Conservation (phyloP, 1,140 invertebrate species). For the Polyergus mexicanus region DNA sequence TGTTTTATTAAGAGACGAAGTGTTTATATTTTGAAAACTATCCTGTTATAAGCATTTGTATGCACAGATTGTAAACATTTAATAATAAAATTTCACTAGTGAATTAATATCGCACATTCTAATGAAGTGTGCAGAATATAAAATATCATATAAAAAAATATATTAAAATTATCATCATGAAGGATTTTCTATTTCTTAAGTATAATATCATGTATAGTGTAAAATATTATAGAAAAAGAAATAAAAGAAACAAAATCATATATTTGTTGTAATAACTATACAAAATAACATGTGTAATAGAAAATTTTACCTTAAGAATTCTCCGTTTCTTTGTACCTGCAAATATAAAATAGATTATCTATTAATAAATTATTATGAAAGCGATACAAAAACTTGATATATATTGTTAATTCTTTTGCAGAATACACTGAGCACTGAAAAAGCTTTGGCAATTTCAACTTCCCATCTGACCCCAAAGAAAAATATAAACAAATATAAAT, state of each 20-base stretch:
- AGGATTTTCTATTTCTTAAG: neutral
- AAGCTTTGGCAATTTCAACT: too few relatives aligned
- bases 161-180: neutral
- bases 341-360: conserved; percentile 80
- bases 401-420: neutral
- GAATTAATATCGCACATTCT: conserved; percentile 22
- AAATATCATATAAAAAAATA: neutral
- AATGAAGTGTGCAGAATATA: neutral
- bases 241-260: neutral
- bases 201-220: neutral
- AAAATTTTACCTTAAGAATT: conserved; percentile 87
- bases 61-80: neutral
- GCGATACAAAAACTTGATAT: conserved; percentile 15
- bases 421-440: too few relatives aligned
- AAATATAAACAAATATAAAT: neutral
- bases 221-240: neutral
- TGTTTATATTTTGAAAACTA: conserved; percentile 41
- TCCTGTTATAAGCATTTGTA: neutral
- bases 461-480: too few relatives aligned
- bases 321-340: conserved; percentile 91
- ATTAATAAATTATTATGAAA: neutral
- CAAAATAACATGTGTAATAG: neutral
- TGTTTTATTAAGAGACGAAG: conserved; percentile 81
- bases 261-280: neutral
- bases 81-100: neutral